phyloP scores from a whole-genome alignment of 2,888 invertebrate species.

The Molorchus minor region DNA sequence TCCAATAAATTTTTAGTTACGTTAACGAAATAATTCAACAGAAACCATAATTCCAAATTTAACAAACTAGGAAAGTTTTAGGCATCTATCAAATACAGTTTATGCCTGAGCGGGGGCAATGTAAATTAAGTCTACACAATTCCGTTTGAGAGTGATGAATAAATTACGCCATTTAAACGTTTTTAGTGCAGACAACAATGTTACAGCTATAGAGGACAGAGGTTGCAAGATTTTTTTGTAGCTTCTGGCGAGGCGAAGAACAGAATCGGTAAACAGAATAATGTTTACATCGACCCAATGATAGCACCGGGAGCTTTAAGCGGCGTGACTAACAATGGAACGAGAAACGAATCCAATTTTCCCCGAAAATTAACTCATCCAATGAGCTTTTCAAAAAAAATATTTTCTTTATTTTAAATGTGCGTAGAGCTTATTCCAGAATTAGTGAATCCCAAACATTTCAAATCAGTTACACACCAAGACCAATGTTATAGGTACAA shows the following conservation, averaged over 20 bases:
- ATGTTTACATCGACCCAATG: conserved; percentile 25
- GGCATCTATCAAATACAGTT: too few species aligned
- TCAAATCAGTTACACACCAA: too few species aligned
- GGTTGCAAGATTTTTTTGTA: conserved; percentile 4
- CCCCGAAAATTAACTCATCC: conserved; percentile 9
- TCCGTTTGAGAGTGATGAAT: conserved; percentile 17
- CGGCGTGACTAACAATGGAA: conserved; percentile 5
- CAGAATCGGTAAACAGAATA: conserved; percentile 14
- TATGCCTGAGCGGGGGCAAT: neutral
- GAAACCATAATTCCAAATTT: too few species aligned
- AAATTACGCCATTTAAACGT: conserved; percentile 23
- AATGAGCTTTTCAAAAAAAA: too few species aligned
- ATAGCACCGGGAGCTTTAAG: conserved; percentile 14
- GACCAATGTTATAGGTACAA: too few species aligned
- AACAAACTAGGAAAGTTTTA: too few species aligned
- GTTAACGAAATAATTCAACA: too few species aligned
- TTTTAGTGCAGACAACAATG: conserved; percentile 21
- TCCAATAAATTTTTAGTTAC: too few species aligned
- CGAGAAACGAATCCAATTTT: conserved; percentile 6
- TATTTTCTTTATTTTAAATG: too few species aligned
- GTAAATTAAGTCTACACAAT: conserved; percentile 20
- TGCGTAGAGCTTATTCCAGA: too few species aligned
- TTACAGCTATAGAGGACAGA: too few species aligned
- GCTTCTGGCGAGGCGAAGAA: conserved; percentile 14
- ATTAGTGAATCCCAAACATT: too few species aligned